Evolutionary conservation across 2,888 invertebrate genomes (phyloP), one percentile per base, ranked within the genome.

Genomic region (Cheilosia impressa): DNA sequence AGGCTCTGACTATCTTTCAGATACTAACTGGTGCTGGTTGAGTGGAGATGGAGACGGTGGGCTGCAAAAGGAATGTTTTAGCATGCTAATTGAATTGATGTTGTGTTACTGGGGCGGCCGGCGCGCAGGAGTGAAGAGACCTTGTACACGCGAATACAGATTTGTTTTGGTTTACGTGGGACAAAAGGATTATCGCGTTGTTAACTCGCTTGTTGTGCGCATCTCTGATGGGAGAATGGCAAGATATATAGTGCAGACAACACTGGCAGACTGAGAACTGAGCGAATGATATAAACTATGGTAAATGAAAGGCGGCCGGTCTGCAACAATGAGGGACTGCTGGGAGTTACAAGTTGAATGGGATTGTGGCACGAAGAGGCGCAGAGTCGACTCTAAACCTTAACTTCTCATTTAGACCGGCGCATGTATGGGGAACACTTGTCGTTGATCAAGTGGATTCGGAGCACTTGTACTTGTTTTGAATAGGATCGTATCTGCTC

Each of bases 81-180:
- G 53, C 47, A 55, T 57, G 27, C 75, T 77, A 82, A 82, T 82
- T 77, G 71, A 82, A 82, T 77, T 71, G 52, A 77, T 82, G 57
- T 69, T 24, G 58, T 53, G 43, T 15, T 47, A 17, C 17, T 17
- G 17, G 10, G 53, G 19, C 19, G 34, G 13, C 22, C 22, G 27
- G 34, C 1, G 34, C 1, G 41, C 22, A 19, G 24, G 6, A 65
- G 60, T 1, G 38, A 22, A 53, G 34, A 17, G 13, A n/a, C 31
- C 19, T 50, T 34, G 4, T 66, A n/a, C 62, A 55, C 45, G 47
- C 80, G 57, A 75, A 65, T 22, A 22, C 17, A 9, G 41, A 55
- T 53, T 47, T 15, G 68, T 62, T 73, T 62, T 62, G 38, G 57
- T 65, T 63, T 52, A 69, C 34, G 38, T 69, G 75, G 62, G 68